Percentiles rank a stretch among this genome's conserved stretches.
Conservation (phyloP, 2,797 vertebrate genomes). For the Ispidina picta region DNA sequence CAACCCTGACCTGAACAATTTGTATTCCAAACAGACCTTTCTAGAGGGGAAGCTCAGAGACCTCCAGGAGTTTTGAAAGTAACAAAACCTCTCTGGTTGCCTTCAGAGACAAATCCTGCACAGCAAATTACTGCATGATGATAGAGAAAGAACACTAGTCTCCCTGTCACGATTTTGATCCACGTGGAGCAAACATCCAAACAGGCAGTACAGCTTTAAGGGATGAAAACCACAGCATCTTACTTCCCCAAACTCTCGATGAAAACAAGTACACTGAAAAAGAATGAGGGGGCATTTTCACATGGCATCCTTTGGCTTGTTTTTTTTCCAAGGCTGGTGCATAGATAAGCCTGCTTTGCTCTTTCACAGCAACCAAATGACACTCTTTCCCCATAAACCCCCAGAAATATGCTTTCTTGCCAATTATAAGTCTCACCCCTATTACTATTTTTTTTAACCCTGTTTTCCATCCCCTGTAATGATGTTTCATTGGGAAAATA, state of each 20-base stretch:
- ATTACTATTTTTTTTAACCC: neutral
- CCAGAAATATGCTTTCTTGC: neutral
- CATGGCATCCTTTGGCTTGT: neutral
- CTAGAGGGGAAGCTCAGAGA: neutral
- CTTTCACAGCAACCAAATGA: neutral
- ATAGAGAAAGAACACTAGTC: neutral
- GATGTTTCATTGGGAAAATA: neutral
- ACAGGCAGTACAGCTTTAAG: neutral
- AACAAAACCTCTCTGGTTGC: neutral
- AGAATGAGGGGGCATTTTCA: neutral
- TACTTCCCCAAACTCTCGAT: neutral
- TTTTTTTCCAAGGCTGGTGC: neutral
- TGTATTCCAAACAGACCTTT: neutral
- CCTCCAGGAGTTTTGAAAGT: neutral
- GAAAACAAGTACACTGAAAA: neutral
- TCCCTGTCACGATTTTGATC: neutral
- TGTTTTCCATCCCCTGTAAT: neutral
- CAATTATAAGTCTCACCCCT: neutral
- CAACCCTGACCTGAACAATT: neutral
- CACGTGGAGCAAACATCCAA: neutral
- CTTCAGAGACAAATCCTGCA: neutral
- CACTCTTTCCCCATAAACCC: neutral
- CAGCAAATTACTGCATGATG: neutral
- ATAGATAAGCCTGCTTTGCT: neutral
- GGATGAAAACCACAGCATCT: neutral